A percentile compares a stretch with the other conserved stretches of the same genome.
Conservation (phyloP, 2,113 vertebrate genomes). For the Sialia sialis region DNA sequence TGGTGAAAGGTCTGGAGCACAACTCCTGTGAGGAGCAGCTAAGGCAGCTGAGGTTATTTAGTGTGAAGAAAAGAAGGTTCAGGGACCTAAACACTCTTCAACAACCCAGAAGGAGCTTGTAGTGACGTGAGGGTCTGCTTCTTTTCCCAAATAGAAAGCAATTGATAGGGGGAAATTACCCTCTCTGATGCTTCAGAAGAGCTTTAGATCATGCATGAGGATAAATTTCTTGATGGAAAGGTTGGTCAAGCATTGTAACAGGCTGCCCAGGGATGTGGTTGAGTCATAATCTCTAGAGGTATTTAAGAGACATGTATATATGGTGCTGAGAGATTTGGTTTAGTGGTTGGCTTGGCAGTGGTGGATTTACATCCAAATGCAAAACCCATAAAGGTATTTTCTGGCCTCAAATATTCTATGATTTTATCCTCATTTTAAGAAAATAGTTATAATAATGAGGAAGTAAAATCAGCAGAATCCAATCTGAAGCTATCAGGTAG, state of each 20-base stretch:
- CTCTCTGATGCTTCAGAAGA: background rate
- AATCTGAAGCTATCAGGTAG: background rate
- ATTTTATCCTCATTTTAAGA: background rate
- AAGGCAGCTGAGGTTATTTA: background rate
- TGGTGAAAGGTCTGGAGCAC: background rate
- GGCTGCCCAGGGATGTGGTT: background rate
- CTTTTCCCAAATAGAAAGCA: background rate
- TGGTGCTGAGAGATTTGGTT: background rate
- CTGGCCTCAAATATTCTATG: background rate
- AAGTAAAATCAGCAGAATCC: background rate
- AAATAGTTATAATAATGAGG: background rate
- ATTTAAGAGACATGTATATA: background rate
- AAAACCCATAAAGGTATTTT: background rate
- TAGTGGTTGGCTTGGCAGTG: background rate
- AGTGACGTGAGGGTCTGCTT: fast-evolving
- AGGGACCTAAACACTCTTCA: background rate
- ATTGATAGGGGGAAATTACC: background rate
- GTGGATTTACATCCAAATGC: background rate
- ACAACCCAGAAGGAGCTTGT: too few species aligned
- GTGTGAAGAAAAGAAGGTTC: background rate
- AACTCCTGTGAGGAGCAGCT: background rate
- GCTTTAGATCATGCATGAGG: background rate
- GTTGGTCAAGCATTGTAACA: background rate
- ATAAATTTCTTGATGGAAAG: background rate
- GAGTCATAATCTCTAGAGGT: background rate